phyloP scores from a whole-genome alignment of 2,113 vertebrate species.

The Gadus chalcogrammus region DNA sequence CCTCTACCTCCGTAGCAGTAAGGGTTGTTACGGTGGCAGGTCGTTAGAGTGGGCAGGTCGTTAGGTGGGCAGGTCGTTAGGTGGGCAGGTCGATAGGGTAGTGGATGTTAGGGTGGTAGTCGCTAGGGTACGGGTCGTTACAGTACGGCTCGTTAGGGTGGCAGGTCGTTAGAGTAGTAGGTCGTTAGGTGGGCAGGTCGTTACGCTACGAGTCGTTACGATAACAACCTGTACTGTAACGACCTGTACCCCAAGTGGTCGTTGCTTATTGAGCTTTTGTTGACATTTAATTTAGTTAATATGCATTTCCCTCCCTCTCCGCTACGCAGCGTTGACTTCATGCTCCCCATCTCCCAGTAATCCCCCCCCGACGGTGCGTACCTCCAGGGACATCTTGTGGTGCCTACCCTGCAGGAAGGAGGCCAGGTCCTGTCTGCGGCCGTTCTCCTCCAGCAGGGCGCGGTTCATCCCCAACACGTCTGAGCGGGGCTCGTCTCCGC shows the following conservation, averaged over 20 bases:
- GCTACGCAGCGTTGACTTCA: too few relatives aligned
- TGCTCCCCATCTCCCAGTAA: too few relatives aligned
- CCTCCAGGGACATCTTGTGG: slow-evolving; percentile 90
- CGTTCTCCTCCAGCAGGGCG: slow-evolving; percentile 79
- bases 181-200: not conserved
- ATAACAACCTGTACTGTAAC: too few relatives aligned
- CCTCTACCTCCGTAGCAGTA: too few relatives aligned
- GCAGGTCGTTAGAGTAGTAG: not conserved
- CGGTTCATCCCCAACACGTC: slow-evolving; percentile 61
- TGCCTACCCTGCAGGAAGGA: slow-evolving; percentile 86
- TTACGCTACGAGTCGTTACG: not conserved
- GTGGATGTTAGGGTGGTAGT: too few relatives aligned
- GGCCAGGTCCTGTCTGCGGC: slow-evolving; percentile 80
- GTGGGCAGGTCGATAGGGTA: not conserved
- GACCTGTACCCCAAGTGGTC: too few relatives aligned
- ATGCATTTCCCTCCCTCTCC: too few relatives aligned
- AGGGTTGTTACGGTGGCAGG: too few relatives aligned
- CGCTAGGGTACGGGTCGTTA: not conserved
- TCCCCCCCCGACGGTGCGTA: slow-evolving; percentile 32
- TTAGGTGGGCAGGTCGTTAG: not conserved
- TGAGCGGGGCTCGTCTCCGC: slow-evolving; percentile 58
- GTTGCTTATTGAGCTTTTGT: too few relatives aligned
- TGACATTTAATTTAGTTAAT: too few relatives aligned
- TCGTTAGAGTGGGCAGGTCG: not conserved
- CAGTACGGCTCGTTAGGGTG: too few relatives aligned